phyloP scores from a whole-genome alignment of 1,140 invertebrate genomes.

The Ostrea edulis region DNA sequence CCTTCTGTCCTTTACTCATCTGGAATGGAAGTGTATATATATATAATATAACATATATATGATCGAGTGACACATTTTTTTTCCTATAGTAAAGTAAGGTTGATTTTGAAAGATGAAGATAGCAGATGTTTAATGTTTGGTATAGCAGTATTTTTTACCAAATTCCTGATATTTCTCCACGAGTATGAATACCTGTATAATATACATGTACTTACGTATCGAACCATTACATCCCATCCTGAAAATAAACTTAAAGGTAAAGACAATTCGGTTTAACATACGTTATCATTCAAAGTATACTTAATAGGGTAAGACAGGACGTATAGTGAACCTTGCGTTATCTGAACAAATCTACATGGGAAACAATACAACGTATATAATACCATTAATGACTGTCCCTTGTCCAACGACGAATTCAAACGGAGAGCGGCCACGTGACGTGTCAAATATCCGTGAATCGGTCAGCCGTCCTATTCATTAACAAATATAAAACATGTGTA shows the following conservation, averaged over 20 bases:
- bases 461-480: background rate
- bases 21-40: background rate
- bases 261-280: background rate
- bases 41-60: too few species aligned
- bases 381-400: conserved; percentile 47
- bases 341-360: too few species aligned
- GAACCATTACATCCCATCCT: conserved; percentile 46
- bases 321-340: too few species aligned
- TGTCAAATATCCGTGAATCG: conserved; percentile 34
- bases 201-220: conserved; percentile 44
- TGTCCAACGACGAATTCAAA: conserved; percentile 47
- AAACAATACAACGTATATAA: background rate
- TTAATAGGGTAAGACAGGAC: too few species aligned
- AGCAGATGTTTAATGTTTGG: too few species aligned
- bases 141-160: too few species aligned
- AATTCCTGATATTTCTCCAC: too few species aligned
- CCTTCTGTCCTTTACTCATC: conserved; percentile 45
- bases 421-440: conserved; percentile 22
- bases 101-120: too few species aligned
- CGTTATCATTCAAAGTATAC: too few species aligned
- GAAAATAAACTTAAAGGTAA: background rate
- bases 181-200: too few species aligned
- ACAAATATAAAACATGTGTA: background rate
- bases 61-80: too few species aligned
- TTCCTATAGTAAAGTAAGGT: too few species aligned